Base-by-base conservation (phyloP, 2,888 invertebrate genomes). In the Meteorus cinctellus region DNA sequence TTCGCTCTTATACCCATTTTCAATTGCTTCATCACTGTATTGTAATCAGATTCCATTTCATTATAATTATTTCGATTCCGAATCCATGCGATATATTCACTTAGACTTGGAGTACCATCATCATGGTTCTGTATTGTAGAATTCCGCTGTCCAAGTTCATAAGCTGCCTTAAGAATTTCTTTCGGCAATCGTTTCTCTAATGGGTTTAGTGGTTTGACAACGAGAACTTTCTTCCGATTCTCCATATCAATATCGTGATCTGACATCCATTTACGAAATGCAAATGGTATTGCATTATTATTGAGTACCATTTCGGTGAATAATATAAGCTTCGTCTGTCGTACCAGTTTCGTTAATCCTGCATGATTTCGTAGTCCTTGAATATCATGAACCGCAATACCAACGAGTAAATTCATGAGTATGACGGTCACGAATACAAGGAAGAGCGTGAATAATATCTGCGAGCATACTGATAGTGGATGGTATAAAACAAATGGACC, bases 301-400 rank as follows among this genome's bases (percentile, higher is more conserved):
- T 90, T 90, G 14, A 91, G 79, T 0, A 90, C 89, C 84, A 90
- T 87, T 77, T 91, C 91, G 6, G 90, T 88, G 78, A 91, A 91
- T 2, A 90, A 84, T 16, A 91, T 91, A 66, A 91, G 79, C 72
- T 91, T 90, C 0, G 91, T 90, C 78, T 91, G 91, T 8, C 90
- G 86, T 0, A 91, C 90, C 1, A 91, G 84, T 78, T 91, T 91
- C 0, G 90, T 90, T 1, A 91, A 85, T 0, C 90, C 91, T 0
- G 91, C 91, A 24, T 91, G 90, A 82, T 90, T 90, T 19, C 90
- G 86, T 1, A 91, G 81, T 3, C 91, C 91, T 78, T 91, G 90
- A 74, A 90, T 90, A 74, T 90, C 90, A 72, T 89, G 88, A 0
- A 90, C 90, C 4, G 90, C 90, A 34, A 90, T 89, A n/a, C 90